Percentiles rank a stretch among this genome's conserved stretches.
Conservation (phyloP, 2,113 vertebrate species). For the Hassar affinis region DNA sequence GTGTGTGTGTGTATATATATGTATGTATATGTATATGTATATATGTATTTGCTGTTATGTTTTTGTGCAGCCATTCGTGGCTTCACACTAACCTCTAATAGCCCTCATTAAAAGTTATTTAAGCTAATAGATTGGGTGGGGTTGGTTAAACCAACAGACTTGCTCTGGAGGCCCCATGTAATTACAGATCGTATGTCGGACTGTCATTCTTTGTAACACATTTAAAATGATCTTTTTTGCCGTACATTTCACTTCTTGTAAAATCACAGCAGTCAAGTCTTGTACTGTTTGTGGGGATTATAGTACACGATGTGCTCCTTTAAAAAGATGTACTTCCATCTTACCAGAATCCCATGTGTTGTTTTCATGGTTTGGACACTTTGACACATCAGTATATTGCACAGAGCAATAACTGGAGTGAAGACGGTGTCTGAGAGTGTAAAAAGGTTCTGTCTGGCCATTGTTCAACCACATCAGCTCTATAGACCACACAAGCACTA, state of each 20-base stretch:
- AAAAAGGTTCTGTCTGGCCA: slow-evolving; percentile 21
- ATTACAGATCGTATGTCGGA: slow-evolving; percentile 42
- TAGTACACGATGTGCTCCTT: slow-evolving; percentile 9
- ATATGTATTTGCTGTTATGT: slow-evolving; percentile 7
- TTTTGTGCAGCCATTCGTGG: slow-evolving; percentile 42
- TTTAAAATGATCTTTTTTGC: slow-evolving; percentile 32
- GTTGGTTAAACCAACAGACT: slow-evolving; percentile 72
- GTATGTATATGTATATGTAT: no score
- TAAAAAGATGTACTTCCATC: slow-evolving; percentile 16
- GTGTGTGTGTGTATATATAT: no score
- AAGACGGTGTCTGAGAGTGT: slow-evolving; percentile 2
- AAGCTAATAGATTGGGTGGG: slow-evolving; percentile 76
- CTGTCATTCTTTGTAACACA: slow-evolving; percentile 45
- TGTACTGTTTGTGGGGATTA: slow-evolving; percentile 1
- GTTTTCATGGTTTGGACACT: slow-evolving; percentile 39
- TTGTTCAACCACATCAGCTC: slow-evolving; percentile 3
- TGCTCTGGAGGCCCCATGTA: slow-evolving; percentile 66
- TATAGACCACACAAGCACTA: slow-evolving; percentile 48
- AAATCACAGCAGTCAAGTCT: slow-evolving; percentile 35
- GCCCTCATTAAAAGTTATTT: slow-evolving; percentile 79
- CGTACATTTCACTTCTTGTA: slow-evolving; percentile 23
- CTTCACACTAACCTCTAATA: slow-evolving; percentile 68
- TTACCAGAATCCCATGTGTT: slow-evolving; percentile 31
- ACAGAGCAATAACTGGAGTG: slow-evolving; percentile 20
- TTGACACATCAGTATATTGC: slow-evolving; percentile 33